Evolutionary conservation across 2,888 invertebrate species (phyloP).

Genomic region (Drosophila ezoana): DNA sequence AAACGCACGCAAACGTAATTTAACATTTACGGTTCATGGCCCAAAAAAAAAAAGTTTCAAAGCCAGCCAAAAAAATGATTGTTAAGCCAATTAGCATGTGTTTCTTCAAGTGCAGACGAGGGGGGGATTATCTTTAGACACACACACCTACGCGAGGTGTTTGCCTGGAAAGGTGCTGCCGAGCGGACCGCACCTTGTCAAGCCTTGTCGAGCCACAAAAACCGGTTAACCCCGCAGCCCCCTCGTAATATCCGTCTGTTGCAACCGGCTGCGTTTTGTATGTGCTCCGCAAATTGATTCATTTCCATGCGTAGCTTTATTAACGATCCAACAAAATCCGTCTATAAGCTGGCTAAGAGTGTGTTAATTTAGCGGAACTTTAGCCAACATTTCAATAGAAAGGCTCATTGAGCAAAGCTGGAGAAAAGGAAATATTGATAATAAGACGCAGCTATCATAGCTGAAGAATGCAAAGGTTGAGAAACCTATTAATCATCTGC

Average conservation of each 20-base stretch:
- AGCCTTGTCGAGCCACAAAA: slow-evolving; percentile 24
- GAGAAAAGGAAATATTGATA: slow-evolving; percentile 1
- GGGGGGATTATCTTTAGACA: slow-evolving; percentile 22
- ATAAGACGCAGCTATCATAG: not conserved
- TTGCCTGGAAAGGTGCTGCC: slow-evolving; percentile 33
- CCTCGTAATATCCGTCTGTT: not conserved
- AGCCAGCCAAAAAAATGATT: slow-evolving; percentile 52
- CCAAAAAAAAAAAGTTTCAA: slow-evolving; percentile 32
- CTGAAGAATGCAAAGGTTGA: slow-evolving; percentile 12
- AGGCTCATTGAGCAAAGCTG: not conserved
- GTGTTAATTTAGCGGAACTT: slow-evolving; percentile 19
- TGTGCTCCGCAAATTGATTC: slow-evolving; percentile 51
- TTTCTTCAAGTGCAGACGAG: slow-evolving; percentile 13
- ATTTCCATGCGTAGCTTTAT: slow-evolving; percentile 34
- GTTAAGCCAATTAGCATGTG: slow-evolving; percentile 75
- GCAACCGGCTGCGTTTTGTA: slow-evolving; percentile 32
- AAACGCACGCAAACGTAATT: slow-evolving; percentile 72
- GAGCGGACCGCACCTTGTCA: slow-evolving; percentile 27
- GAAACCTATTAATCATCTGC: slow-evolving; percentile 44
- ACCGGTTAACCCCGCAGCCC: slow-evolving; percentile 37
- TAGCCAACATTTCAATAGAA: slow-evolving; percentile 28
- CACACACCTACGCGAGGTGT: slow-evolving; percentile 54
- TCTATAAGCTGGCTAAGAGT: slow-evolving; percentile 12
- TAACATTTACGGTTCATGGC: slow-evolving; percentile 75
- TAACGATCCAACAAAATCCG: slow-evolving; percentile 1